phyloP scores from a whole-genome alignment of 2,113 vertebrate species.

The Microtus ochrogaster region DNA sequence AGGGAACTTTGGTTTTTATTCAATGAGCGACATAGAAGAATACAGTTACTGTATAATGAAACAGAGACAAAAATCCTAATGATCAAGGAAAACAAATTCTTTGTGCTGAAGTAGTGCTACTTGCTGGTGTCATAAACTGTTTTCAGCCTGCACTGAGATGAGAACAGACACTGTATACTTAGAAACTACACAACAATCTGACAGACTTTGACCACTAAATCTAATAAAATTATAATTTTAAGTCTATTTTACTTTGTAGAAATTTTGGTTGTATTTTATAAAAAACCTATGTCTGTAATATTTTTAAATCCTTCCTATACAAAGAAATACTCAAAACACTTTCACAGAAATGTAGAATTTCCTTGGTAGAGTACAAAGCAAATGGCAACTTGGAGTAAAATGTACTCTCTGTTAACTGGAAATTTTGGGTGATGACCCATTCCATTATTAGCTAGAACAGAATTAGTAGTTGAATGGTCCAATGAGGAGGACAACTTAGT shows the following conservation, averaged over 20 bases:
- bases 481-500: not conserved
- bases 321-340: not conserved
- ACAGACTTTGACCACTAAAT: not conserved
- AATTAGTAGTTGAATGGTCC: not conserved
- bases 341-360: not conserved
- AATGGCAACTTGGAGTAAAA: not conserved
- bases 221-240: slow-evolving; percentile 57
- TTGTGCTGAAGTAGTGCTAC: slow-evolving; percentile 26
- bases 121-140: not conserved
- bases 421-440: not conserved
- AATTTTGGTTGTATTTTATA: slow-evolving; percentile 21
- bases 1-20: not conserved
- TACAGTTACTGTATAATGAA: slow-evolving; percentile 19
- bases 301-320: not conserved
- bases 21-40: not conserved
- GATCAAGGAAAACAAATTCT: slow-evolving; percentile 30
- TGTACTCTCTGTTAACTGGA: not conserved
- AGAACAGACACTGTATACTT: slow-evolving; percentile 5
- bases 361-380: not conserved
- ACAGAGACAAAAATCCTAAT: slow-evolving; percentile 50
- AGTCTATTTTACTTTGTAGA: not conserved
- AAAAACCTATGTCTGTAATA: not conserved
- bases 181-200: not conserved
- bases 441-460: not conserved
- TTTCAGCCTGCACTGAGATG: not conserved